These are phyloP conservation scores for Apistogramma diplotaenia DNA, from an alignment of 2,113 vertebrate species.

Conservation along the genomic window DNA sequence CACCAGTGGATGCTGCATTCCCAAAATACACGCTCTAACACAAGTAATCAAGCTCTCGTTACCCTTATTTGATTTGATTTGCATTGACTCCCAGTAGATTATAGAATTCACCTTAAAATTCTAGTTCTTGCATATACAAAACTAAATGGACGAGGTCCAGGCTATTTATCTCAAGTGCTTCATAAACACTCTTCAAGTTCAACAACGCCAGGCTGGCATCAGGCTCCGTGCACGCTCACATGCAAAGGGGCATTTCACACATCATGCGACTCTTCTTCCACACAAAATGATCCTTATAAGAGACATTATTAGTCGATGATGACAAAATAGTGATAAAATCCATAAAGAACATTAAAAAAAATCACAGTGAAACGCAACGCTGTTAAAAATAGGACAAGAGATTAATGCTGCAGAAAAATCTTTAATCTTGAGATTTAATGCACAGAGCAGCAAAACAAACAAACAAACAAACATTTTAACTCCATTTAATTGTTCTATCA, in stretches of 20 bases:
- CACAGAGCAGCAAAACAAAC: background rate
- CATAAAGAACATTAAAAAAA: background rate
- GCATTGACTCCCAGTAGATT: background rate
- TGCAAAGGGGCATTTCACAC: background rate
- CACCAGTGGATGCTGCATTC: slow-evolving; percentile 24
- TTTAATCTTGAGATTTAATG: background rate
- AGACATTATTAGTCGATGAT: background rate
- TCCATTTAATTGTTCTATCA: background rate
- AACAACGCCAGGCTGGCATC: background rate
- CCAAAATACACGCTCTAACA: background rate
- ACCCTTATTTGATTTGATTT: fast-evolving
- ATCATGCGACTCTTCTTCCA: background rate
- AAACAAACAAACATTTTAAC: background rate
- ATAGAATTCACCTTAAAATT: background rate
- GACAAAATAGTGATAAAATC: background rate
- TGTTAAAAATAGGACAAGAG: background rate
- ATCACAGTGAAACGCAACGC: background rate
- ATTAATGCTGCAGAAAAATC: background rate
- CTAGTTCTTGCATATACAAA: background rate
- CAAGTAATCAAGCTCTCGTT: background rate
- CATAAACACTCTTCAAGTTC: background rate
- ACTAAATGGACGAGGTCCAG: background rate
- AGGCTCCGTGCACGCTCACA: too few relatives aligned
- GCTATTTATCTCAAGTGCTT: background rate
- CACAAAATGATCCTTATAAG: background rate